Percentiles rank a stretch among this genome's conserved stretches.
Evolutionary conservation across 2,797 vertebrate species (phyloP).

Genomic region (Coluber constrictor): DNA sequence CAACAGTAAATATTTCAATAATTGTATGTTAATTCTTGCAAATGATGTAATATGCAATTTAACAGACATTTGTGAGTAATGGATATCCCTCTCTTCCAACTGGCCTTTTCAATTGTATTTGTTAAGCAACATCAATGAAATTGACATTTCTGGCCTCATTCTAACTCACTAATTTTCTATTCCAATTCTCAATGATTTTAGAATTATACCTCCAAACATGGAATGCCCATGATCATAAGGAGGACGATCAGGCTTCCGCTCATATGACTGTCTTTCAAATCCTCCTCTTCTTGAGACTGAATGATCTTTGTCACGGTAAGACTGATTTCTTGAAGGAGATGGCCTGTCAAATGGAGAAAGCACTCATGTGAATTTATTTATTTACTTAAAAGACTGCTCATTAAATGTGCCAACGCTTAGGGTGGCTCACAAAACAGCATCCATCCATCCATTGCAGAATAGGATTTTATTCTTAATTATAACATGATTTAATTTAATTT

Average conservation of each 20-base stretch:
- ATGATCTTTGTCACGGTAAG: constrained; percentile 81
- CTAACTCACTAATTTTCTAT: constrained; percentile 11
- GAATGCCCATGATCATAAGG: constrained; percentile 80
- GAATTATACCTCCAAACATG: constrained; percentile 79
- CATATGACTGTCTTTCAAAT: constrained; percentile 85
- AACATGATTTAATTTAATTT: background rate
- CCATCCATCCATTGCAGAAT: background rate
- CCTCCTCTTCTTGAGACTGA: constrained; percentile 79
- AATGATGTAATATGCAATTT: background rate
- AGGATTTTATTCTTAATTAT: background rate
- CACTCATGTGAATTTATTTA: background rate
- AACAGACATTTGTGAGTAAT: background rate
- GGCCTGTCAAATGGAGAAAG: constrained; percentile 65
- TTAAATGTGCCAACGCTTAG: background rate
- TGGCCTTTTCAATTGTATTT: background rate
- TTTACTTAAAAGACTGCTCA: background rate
- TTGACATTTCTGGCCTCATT: background rate
- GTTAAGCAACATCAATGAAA: background rate
- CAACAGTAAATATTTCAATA: background rate
- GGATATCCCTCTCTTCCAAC: background rate
- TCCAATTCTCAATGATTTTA: constrained; percentile 13
- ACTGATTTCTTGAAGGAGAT: constrained; percentile 74
- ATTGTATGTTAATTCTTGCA: background rate
- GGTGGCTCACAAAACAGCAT: background rate
- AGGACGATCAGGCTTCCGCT: constrained; percentile 82